A percentile compares a stretch with the other conserved stretches of the same genome.
Conservation (phyloP, 2,797 vertebrate species). For the Nasua narica region DNA sequence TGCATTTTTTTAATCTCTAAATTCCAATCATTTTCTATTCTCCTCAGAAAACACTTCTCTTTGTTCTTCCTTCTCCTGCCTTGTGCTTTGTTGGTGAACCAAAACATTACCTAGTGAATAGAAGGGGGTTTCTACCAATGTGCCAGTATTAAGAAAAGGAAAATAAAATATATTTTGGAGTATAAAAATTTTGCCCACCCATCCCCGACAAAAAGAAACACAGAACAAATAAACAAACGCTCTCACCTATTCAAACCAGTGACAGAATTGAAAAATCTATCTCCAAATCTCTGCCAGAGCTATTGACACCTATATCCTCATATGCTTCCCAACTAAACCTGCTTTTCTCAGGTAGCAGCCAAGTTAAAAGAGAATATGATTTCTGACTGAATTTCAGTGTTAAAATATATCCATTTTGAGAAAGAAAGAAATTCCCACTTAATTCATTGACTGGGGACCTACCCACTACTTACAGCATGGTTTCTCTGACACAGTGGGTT, state of each 20-base stretch:
- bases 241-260: neutral
- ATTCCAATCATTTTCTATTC: neutral
- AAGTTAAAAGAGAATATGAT: neutral
- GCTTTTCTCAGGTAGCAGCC: neutral
- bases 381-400: neutral
- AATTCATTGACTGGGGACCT: neutral
- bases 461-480: rapidly evolving
- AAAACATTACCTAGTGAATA: neutral
- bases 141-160: neutral
- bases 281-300: neutral
- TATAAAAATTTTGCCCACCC: neutral
- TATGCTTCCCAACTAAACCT: neutral
- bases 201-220: neutral
- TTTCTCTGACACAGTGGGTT: neutral
- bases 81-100: neutral
- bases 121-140: neutral
- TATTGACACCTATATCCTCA: neutral
- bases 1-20: neutral
- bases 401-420: neutral
- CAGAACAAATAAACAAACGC: neutral
- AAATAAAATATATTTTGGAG: neutral
- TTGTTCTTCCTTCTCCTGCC: neutral
- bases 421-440: neutral
- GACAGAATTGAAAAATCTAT: neutral
- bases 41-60: neutral